phyloP scores from a whole-genome alignment of 2,797 vertebrate species.

The Macrochelys suwanniensis region DNA sequence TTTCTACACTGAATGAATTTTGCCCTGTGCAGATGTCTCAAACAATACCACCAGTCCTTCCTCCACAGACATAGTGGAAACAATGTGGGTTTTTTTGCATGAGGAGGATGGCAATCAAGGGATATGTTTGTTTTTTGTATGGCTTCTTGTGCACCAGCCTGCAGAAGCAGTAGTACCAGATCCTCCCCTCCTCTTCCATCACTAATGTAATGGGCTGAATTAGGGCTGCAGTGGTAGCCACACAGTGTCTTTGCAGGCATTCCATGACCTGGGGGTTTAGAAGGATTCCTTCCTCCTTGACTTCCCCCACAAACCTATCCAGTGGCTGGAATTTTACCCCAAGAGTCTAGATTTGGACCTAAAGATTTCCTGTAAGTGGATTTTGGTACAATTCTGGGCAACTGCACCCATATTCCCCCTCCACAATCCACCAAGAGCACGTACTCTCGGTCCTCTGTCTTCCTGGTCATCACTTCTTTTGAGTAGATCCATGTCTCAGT shows the following conservation, averaged over 20 bases:
- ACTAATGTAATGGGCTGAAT: slow-evolving; percentile 4
- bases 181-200: not conserved
- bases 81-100: not conserved
- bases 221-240: slow-evolving; percentile 15
- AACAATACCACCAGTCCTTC: not conserved
- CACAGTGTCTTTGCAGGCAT: slow-evolving; percentile 11
- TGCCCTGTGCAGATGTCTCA: not conserved
- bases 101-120: accelerated
- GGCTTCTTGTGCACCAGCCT: not conserved
- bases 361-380: not conserved
- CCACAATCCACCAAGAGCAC: no score
- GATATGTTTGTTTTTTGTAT: accelerated
- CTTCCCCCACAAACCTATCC: not conserved
- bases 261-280: not conserved
- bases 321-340: not conserved
- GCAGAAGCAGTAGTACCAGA: not conserved
- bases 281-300: not conserved
- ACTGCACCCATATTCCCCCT: no score
- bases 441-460: no score
- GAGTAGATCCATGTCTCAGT: not conserved
- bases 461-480: not conserved
- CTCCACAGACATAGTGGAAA: slow-evolving; percentile 1
- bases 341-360: not conserved
- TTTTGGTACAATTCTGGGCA: not conserved
- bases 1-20: slow-evolving; percentile 19